A percentile compares a stretch with the other conserved stretches of the same genome.
These are phyloP conservation scores for Chlorocebus sabaeus DNA, from an alignment of 2,113 vertebrate species.

Conservation along the genomic window DNA sequence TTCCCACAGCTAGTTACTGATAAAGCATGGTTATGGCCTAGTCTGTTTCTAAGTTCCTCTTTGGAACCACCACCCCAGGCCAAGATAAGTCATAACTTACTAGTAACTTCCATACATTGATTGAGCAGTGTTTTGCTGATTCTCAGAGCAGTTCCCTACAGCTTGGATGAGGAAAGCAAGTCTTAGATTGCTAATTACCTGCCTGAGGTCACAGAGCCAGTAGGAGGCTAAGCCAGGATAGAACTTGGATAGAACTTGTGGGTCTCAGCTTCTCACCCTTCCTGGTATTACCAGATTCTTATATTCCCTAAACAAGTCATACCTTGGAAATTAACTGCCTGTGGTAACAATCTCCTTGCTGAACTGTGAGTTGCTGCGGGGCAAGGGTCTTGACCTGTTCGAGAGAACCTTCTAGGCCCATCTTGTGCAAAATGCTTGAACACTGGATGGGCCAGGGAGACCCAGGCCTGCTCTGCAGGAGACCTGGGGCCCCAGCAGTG, in stretches of 20 bases:
- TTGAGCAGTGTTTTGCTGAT: neutral
- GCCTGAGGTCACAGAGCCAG: neutral
- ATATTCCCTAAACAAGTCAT: neutral
- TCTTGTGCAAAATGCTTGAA: neutral
- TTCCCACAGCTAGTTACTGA: neutral
- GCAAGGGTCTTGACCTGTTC: too few relatives aligned
- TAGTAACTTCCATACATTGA: fast-evolving
- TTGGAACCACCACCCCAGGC: fast-evolving
- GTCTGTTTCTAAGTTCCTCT: neutral
- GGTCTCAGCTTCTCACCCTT: fast-evolving
- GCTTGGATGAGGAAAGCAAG: neutral
- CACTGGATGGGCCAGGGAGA: neutral
- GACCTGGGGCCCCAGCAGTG: neutral
- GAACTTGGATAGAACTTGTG: neutral
- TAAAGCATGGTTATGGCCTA: neutral
- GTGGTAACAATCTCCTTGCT: fast-evolving
- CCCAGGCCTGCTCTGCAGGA: neutral
- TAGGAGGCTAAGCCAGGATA: neutral
- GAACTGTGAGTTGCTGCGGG: neutral
- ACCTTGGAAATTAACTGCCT: neutral
- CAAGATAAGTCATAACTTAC: fast-evolving
- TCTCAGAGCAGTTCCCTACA: neutral
- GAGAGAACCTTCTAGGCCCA: neutral
- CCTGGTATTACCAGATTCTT: neutral
- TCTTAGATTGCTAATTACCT: neutral